phyloP scores from a whole-genome alignment of 2,797 vertebrate genomes.

The Phylloscopus collybita region DNA sequence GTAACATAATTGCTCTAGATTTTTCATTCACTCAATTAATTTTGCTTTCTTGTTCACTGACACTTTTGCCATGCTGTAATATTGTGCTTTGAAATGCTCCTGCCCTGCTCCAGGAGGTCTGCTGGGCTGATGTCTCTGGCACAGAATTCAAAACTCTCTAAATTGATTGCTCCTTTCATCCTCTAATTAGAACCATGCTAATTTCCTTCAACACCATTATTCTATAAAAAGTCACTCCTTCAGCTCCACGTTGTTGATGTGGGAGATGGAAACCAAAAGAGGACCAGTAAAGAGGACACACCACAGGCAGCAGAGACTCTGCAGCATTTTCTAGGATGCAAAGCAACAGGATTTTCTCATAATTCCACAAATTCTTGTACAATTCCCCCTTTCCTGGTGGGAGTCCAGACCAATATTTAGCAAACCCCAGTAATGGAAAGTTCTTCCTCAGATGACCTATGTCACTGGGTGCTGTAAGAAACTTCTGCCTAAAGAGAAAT shows the following conservation, averaged over 20 bases:
- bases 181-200: conserved; percentile 14
- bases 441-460: background rate
- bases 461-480: background rate
- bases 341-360: background rate
- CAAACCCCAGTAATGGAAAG: background rate
- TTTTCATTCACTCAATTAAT: conserved; percentile 5
- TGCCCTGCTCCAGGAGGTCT: conserved; percentile 5
- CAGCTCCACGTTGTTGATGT: background rate
- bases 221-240: background rate
- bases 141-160: background rate
- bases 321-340: background rate
- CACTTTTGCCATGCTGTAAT: background rate
- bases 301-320: background rate
- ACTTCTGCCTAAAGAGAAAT: background rate
- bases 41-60: conserved; percentile 1
- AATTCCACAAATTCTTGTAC: background rate
- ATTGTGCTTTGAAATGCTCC: background rate
- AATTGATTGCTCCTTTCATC: conserved; percentile 28
- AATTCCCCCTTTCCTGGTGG: background rate
- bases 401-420: background rate
- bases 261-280: background rate
- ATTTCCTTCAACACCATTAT: conserved; percentile 35
- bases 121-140: background rate
- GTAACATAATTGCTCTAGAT: background rate
- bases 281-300: background rate